A percentile compares a stretch with the other conserved stretches of the same genome.
These are phyloP conservation scores for Heliconius aoede DNA, from an alignment of 2,888 invertebrate species.

Conservation along the genomic window DNA sequence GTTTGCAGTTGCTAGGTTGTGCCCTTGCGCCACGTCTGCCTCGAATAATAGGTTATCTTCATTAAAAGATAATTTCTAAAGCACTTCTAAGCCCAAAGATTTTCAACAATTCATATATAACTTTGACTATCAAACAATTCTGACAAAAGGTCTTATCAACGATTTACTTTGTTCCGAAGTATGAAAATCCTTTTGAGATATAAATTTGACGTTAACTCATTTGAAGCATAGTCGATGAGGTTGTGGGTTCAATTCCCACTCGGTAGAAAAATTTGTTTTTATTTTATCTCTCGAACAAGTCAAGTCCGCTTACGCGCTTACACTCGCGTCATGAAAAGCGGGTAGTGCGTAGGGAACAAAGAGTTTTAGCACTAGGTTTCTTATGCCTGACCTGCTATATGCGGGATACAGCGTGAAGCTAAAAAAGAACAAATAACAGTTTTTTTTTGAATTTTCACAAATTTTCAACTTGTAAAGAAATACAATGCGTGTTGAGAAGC, in stretches of 20 bases:
- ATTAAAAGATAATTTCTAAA: not conserved
- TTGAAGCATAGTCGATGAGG: not conserved
- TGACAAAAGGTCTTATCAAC: not conserved
- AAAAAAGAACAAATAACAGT: not conserved
- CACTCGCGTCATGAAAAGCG: not conserved
- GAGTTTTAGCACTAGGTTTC: not conserved
- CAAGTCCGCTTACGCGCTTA: not conserved
- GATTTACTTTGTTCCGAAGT: not conserved
- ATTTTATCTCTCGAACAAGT: not conserved
- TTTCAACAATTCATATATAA: constrained; percentile 5
- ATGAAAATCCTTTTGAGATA: not conserved
- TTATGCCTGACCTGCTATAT: not conserved
- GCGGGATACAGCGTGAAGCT: not conserved
- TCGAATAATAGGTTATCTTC: not conserved
- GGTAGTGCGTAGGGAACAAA: not conserved
- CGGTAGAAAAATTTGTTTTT: not conserved
- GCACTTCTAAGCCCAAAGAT: not conserved
- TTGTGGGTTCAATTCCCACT: not conserved
- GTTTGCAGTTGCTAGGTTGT: no score
- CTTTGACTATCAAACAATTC: not conserved
- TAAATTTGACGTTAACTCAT: not conserved
- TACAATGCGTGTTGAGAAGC: not conserved
- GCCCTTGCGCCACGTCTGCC: no score
- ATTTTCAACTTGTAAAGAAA: not conserved
- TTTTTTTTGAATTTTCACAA: not conserved